phyloP scores from a whole-genome alignment of 2,797 vertebrate species.

The Bradypodion pumilum region DNA sequence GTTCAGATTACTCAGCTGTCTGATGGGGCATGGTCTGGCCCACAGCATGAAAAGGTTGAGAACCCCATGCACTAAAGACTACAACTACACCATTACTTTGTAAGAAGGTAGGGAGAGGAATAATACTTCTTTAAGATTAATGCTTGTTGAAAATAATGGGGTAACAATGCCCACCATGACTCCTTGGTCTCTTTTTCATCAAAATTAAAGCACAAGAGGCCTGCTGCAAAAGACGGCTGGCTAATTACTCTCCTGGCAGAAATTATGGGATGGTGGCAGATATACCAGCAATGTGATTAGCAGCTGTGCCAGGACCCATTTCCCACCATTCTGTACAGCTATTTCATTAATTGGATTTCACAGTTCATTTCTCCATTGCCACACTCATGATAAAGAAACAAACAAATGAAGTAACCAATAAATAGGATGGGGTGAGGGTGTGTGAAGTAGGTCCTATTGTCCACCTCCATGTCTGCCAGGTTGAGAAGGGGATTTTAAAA shows the following conservation, averaged over 20 bases:
- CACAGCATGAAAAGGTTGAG: too few species aligned
- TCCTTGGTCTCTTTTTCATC: conserved; percentile 54
- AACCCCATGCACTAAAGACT: too few species aligned
- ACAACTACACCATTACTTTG: background rate
- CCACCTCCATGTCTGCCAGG: background rate
- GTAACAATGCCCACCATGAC: conserved; percentile 21
- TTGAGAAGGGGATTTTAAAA: background rate
- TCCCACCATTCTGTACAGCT: conserved; percentile 66
- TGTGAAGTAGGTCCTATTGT: background rate
- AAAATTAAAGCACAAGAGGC: conserved; percentile 65
- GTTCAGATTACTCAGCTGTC: too few species aligned
- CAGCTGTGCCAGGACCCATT: conserved; percentile 65
- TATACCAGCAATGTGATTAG: conserved; percentile 60
- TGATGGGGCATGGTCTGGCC: too few species aligned
- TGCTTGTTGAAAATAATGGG: conserved; percentile 1
- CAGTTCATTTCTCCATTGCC: conserved; percentile 74
- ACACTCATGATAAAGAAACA: conserved; percentile 62
- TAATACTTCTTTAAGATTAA: conserved; percentile 34
- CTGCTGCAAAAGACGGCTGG: conserved; percentile 57
- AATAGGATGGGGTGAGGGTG: background rate
- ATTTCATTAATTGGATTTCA: conserved; percentile 76
- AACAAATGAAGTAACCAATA: conserved; percentile 45
- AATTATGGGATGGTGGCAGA: conserved; percentile 41
- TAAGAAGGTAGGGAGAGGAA: background rate
- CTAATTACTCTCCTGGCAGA: conserved; percentile 66